These are phyloP conservation scores for Myocastor coypus DNA, from an alignment of 2,113 vertebrate genomes.

Conservation along the genomic window DNA sequence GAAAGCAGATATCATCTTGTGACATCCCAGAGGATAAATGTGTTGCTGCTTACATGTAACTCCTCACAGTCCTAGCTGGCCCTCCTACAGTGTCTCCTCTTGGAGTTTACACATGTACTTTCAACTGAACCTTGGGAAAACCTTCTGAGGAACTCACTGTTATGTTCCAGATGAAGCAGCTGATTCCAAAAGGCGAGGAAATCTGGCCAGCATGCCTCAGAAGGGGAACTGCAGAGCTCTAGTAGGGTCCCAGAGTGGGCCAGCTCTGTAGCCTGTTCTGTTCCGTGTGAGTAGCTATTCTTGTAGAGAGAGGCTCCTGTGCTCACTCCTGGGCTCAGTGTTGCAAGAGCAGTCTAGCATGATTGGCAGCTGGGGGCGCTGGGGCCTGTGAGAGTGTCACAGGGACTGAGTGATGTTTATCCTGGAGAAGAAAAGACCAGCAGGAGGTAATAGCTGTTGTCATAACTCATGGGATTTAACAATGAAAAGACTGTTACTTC, in stretches of 20 bases:
- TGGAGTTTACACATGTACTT: background rate
- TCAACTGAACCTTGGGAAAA: background rate
- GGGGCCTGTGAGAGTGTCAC: background rate
- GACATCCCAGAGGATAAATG: too few relatives aligned
- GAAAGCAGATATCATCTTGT: too few relatives aligned
- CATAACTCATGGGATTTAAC: background rate
- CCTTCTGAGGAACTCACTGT: background rate
- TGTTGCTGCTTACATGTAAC: too few relatives aligned
- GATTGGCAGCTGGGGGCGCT: background rate
- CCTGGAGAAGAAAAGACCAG: background rate
- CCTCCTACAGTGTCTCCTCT: too few relatives aligned
- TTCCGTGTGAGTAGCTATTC: background rate
- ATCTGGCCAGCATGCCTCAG: background rate
- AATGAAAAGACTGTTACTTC: background rate
- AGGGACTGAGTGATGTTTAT: background rate
- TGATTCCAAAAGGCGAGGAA: background rate
- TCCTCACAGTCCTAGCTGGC: too few relatives aligned
- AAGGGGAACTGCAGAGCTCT: background rate
- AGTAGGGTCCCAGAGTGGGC: background rate
- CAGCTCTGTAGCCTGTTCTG: background rate
- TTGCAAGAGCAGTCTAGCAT: background rate
- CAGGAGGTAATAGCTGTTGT: background rate
- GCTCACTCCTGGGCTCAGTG: background rate
- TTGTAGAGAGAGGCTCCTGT: background rate
- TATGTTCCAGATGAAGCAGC: conserved; percentile 35